Evolutionary conservation across 2,888 invertebrate genomes (phyloP).

Genomic region (Rhorus exstirpatorius): DNA sequence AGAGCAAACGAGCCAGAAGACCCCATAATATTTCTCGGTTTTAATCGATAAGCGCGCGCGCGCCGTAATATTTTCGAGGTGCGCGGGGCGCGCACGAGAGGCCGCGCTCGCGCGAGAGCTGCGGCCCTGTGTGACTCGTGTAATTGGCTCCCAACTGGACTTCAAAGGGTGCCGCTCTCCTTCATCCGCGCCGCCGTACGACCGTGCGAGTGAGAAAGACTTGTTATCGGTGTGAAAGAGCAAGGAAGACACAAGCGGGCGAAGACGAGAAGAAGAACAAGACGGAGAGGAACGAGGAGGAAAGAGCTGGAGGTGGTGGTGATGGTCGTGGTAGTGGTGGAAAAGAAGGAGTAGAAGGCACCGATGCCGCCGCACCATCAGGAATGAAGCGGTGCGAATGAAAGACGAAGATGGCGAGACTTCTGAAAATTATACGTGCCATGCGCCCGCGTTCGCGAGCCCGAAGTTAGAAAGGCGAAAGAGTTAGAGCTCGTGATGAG

Average conservation of each 20-base stretch:
- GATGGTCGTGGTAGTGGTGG: slow-evolving; percentile 17
- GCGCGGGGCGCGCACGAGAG: slow-evolving; percentile 67
- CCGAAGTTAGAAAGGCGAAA: slow-evolving; percentile 66
- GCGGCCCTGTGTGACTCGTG: slow-evolving; percentile 86
- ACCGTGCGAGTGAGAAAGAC: slow-evolving; percentile 63
- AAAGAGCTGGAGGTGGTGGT: slow-evolving; percentile 57
- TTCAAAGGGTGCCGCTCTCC: slow-evolving; percentile 86
- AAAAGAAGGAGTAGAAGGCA: slow-evolving; percentile 66
- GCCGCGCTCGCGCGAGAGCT: slow-evolving; percentile 69
- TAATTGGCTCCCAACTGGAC: slow-evolving; percentile 86
- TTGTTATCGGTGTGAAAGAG: slow-evolving; percentile 31
- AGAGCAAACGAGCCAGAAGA: slow-evolving; percentile 57
- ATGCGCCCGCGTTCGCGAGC: slow-evolving; percentile 75
- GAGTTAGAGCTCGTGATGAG: slow-evolving; percentile 53
- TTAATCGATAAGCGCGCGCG: slow-evolving; percentile 82
- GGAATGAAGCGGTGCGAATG: slow-evolving; percentile 67
- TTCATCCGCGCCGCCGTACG: slow-evolving; percentile 85
- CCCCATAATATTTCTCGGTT: slow-evolving; percentile 80
- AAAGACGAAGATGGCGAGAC: slow-evolving; percentile 69
- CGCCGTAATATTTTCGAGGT: slow-evolving; percentile 70
- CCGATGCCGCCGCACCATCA: slow-evolving; percentile 65
- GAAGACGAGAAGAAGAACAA: slow-evolving; percentile 27
- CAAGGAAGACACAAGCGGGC: slow-evolving; percentile 21
- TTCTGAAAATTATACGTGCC: slow-evolving; percentile 84
- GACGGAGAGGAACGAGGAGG: slow-evolving; percentile 45